phyloP scores from a whole-genome alignment of 2,797 vertebrate species.

The Falco biarmicus region DNA sequence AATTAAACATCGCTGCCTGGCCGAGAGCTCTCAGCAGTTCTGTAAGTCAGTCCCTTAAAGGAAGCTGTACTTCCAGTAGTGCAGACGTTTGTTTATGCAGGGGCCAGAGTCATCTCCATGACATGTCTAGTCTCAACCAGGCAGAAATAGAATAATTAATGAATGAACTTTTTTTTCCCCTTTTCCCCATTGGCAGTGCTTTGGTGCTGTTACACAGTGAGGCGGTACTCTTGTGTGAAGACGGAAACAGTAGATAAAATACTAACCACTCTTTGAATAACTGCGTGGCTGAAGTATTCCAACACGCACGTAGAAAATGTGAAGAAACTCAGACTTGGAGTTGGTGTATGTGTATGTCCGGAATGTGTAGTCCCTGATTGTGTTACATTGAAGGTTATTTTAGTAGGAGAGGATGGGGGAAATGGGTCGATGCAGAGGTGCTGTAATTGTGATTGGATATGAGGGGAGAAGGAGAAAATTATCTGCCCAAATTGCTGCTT shows the following conservation, averaged over 20 bases:
- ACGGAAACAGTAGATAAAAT: not conserved
- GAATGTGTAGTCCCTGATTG: not conserved
- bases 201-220: not conserved
- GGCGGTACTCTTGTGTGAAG: not conserved
- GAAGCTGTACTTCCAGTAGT: slow-evolving; percentile 67
- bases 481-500: not conserved
- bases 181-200: not conserved
- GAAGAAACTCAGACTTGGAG: not conserved
- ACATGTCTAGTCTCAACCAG: slow-evolving; percentile 41
- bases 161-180: slow-evolving; percentile 22
- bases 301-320: fast-evolving
- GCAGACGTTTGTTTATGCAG: slow-evolving; percentile 52
- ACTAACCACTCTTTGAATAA: not conserved
- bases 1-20: slow-evolving; percentile 47
- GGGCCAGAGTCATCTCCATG: slow-evolving; percentile 28
- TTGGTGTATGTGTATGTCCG: not conserved
- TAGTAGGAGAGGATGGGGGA: not conserved
- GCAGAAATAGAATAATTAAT: slow-evolving; percentile 30
- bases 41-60: slow-evolving; percentile 40
- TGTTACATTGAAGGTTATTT: not conserved
- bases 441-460: not conserved
- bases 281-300: not conserved
- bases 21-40: slow-evolving; percentile 45
- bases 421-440: not conserved
- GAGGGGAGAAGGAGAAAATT: not conserved